Percentiles rank a stretch among this genome's conserved stretches.
Conservation (phyloP, 2,888 invertebrate species). For the Marasmarcha lunaedactyla region DNA sequence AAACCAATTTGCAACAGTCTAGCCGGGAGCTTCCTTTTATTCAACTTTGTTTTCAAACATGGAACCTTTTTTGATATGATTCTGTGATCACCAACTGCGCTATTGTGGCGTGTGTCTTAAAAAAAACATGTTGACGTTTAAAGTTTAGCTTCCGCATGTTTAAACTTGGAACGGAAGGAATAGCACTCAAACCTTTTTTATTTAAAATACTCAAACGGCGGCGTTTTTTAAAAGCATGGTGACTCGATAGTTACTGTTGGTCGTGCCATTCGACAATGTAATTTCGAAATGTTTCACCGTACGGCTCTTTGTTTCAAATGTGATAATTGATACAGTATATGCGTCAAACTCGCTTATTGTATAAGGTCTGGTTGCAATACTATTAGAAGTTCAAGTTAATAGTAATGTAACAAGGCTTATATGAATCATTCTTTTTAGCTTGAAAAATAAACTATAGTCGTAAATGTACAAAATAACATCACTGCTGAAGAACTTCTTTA, state of each 20-base stretch:
- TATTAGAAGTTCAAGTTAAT: too few relatives aligned
- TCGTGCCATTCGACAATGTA: conserved; percentile 18
- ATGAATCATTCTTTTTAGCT: too few relatives aligned
- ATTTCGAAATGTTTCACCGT: conserved; percentile 22
- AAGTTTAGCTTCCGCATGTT: conserved; percentile 26
- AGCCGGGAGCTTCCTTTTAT: conserved; percentile 46
- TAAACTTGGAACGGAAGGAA: conserved; percentile 19
- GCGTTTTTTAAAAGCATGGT: conserved; percentile 19
- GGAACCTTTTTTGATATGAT: conserved; percentile 21
- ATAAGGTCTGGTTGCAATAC: too few relatives aligned
- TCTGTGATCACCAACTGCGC: conserved; percentile 38
- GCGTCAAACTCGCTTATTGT: neutral
- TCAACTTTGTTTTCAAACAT: conserved; percentile 21
- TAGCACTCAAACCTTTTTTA: conserved; percentile 20
- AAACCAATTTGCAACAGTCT: conserved; percentile 62
- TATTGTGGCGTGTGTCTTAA: conserved; percentile 41
- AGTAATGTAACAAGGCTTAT: too few relatives aligned
- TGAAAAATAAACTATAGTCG: too few relatives aligned
- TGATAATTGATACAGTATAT: conserved; percentile 12
- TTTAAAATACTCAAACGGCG: conserved; percentile 28
- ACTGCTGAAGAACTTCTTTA: too few relatives aligned
- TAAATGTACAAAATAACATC: too few relatives aligned
- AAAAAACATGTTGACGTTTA: conserved; percentile 28
- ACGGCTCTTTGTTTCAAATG: conserved; percentile 23
- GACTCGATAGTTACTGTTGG: neutral